Evolutionary conservation across 2,888 invertebrate genomes (phyloP).

Genomic region (Urechis unicinctus): DNA sequence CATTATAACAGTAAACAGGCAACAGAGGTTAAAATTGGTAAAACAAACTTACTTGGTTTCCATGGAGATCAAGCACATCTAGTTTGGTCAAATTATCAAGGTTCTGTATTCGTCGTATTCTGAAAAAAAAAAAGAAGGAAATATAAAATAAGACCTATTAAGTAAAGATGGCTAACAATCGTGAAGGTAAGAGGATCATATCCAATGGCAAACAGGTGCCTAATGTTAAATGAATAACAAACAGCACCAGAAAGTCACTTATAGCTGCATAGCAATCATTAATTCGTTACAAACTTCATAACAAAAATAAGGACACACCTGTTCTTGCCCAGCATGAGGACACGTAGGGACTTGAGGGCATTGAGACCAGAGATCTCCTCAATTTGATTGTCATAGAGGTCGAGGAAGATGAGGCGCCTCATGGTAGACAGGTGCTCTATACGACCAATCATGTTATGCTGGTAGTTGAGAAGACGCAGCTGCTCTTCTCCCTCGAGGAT

Average conservation of each 20-base stretch:
- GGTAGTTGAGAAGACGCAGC: constrained; percentile 77
- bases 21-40: neutral
- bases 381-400: constrained; percentile 90
- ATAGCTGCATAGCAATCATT: too few relatives aligned
- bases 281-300: too few relatives aligned
- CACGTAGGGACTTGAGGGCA: constrained; percentile 71
- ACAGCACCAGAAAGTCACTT: too few relatives aligned
- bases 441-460: constrained; percentile 80
- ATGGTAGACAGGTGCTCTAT: constrained; percentile 63
- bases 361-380: constrained; percentile 76
- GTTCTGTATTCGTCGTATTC: constrained; percentile 69
- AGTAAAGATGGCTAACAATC: too few relatives aligned
- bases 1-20: too few relatives aligned
- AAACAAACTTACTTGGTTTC: constrained; percentile 69
- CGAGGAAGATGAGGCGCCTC: constrained; percentile 79
- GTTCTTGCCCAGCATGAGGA: constrained; percentile 86
- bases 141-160: neutral
- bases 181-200: too few relatives aligned
- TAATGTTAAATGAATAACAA: too few relatives aligned
- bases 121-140: constrained; percentile 35
- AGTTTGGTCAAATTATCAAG: constrained; percentile 66
- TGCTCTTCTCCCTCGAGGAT: constrained; percentile 74
- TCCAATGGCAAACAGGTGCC: too few relatives aligned
- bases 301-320: constrained; percentile 57
- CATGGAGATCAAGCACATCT: constrained; percentile 87